Percentiles rank a stretch among this genome's conserved stretches.
These are phyloP conservation scores for Epinephelus moara DNA, from an alignment of 2,113 vertebrate species.

Conservation along the genomic window DNA sequence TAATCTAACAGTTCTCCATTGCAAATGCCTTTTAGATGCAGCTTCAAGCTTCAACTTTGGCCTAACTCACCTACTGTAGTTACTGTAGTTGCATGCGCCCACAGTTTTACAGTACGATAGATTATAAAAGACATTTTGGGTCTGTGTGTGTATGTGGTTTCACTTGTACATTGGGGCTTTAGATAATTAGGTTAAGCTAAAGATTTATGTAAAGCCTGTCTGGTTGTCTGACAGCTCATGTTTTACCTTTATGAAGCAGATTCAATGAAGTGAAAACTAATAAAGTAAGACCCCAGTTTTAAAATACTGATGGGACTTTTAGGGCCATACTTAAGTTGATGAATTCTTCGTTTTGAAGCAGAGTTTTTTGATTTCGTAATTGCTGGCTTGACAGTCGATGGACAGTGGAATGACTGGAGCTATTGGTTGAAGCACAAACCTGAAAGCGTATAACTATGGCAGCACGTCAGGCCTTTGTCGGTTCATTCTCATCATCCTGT, in stretches of 20 bases:
- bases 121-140: too few species aligned
- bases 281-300: background rate
- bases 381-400: background rate
- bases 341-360: background rate
- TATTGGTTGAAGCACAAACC: background rate
- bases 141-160: too few species aligned
- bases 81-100: too few species aligned
- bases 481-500: constrained; percentile 23
- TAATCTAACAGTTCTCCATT: too few species aligned
- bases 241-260: background rate
- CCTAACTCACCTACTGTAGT: too few species aligned
- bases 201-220: background rate
- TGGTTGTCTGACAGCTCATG: background rate
- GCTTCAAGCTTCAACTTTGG: too few species aligned
- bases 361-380: background rate
- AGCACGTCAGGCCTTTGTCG: background rate
- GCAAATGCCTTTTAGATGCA: too few species aligned
- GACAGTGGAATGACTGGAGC: background rate
- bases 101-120: too few species aligned
- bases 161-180: background rate
- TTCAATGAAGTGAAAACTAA: background rate
- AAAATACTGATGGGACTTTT: background rate
- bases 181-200: background rate
- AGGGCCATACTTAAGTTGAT: background rate
- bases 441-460: background rate